Evolutionary conservation across 1,140 invertebrate genomes (phyloP), one percentile per base, ranked within the genome.

Genomic region (Medauroidea extradentata): DNA sequence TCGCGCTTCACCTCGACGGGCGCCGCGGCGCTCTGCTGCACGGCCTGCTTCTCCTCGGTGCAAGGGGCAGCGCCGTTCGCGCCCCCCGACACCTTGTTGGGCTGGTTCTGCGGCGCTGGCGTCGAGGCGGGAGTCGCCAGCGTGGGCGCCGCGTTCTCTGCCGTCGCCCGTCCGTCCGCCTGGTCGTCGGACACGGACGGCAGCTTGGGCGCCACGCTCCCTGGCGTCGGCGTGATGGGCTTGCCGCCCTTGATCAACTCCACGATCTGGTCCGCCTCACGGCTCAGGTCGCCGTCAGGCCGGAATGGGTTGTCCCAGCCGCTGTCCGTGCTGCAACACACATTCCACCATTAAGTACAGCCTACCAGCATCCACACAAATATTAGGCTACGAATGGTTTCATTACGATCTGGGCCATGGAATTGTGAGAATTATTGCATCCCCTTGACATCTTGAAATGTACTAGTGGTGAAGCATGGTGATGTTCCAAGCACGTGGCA

Each of bases 241-340:
- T 90, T 90, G 42, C 90, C 90, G 59, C 90, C 91, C 76, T 93
- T 93, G 74, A 95, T 95, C 75, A 94, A 81, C 68, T 94, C 91
- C 25, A 98, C 92, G 65, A 98, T 96, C 77, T 96, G 91, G 73
- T 98, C 94, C 16, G 94, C 94, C 76, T 98, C 95, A 68, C 90
- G 83, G 65, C 90, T 94, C 62, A 98, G 78, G 76, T 97, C 93
- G 48, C 94, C 94, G 68, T 95, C 94, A 4, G 94, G 94, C 73
- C 93, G 86, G 81, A 98, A 98, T 24, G 94, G 94, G 78, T 98
- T 98, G 75, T 98, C 95, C 86, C 93, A 93, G 48, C 92, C 93
- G 71, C 90, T 95, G 70, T 97, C 94, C 65, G 89, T 89, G 76
- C 94, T 98, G 82, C 34, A 87, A 81, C 63, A 73, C 67, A n/a